Base-by-base conservation (phyloP, 2,888 invertebrate species). In the Tholera decimalis region DNA sequence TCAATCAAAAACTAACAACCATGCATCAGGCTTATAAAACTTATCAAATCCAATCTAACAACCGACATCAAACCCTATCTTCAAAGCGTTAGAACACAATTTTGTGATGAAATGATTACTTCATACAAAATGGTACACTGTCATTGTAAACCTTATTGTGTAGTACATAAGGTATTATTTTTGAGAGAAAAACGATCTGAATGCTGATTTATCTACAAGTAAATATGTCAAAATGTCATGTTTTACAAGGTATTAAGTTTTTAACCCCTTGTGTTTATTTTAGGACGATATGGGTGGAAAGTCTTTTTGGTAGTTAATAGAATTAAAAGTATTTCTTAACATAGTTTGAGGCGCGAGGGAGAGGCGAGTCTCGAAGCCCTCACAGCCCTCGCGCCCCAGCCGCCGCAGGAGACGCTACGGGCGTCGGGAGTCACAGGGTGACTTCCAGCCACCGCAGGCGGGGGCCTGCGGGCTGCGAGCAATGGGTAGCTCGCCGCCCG, bases 211-310 rank as follows among this genome's bases (percentile, higher is more conserved):
- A 50, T 28, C 13, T 4, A n/a, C 8, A 44, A 33, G 46, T 30
- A 57, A 72, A 69, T 51, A 79, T 69, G 80, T 73, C 59, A 63
- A 58, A 64, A 43, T 50, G 74, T 66, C 71, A 68, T 74, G 74
- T 77, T 69, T 68, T 71, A 80, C 74, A 74, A 60, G 56, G 41
- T 39, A 63, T 68, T 72, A 58, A 49, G 53, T 20, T 66, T 67
- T 55, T 30, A 44, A 46, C 43, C 24, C 39, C 35, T 24, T 58
- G 18, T 68, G 56, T 53, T 57, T 73, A 65, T 66, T 62, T 71
- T 50, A 37, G 15, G 24, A 26, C 22, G 33, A 35, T 64, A 63
- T 43, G 35, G 30, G 28, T 18, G 1, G 22, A 37, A 28, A 28
- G 9, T 37, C 3, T 15, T 20, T 41, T 9, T 7, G 18, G 18